Evolutionary conservation across 2,113 vertebrate species (phyloP).

Genomic region (Thalassoma bifasciatum): DNA sequence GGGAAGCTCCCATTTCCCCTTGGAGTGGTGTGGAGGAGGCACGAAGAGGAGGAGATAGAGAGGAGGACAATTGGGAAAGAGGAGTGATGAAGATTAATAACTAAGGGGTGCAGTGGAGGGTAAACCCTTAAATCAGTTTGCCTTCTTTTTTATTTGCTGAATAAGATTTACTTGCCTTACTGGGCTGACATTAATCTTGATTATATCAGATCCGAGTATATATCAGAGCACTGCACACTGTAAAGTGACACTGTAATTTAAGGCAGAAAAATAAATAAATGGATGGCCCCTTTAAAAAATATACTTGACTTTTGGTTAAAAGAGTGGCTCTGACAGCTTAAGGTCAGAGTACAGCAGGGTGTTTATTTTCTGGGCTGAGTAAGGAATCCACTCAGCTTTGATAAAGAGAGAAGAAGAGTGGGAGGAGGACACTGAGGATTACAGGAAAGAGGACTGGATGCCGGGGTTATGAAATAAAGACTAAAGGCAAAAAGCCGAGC

Average conservation of each 20-base stretch:
- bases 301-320: not conserved
- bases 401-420: not conserved
- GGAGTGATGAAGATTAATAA: slow-evolving; percentile 60
- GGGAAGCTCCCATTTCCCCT: slow-evolving; percentile 31
- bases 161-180: slow-evolving; percentile 48
- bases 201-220: slow-evolving; percentile 33
- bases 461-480: not conserved
- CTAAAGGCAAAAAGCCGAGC: not conserved
- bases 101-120: slow-evolving; percentile 30
- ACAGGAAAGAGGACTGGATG: not conserved
- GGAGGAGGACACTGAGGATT: slow-evolving; percentile 1
- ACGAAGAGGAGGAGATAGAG: slow-evolving; percentile 24
- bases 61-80: slow-evolving; percentile 17
- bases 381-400: not conserved
- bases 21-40: slow-evolving; percentile 37
- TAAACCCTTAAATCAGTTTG: slow-evolving; percentile 57
- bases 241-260: slow-evolving; percentile 8
- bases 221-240: slow-evolving; percentile 20
- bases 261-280: not conserved
- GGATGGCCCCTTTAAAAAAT: slow-evolving; percentile 1
- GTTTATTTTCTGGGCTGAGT: slow-evolving; percentile 23
- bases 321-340: slow-evolving; percentile 1
- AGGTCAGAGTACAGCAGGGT: slow-evolving; percentile 2
- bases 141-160: slow-evolving; percentile 48
- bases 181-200: slow-evolving; percentile 48